Evolutionary conservation across 2,888 invertebrate genomes (phyloP), one percentile per base, ranked within the genome.

Genomic region (Lithophane ornitopus): DNA sequence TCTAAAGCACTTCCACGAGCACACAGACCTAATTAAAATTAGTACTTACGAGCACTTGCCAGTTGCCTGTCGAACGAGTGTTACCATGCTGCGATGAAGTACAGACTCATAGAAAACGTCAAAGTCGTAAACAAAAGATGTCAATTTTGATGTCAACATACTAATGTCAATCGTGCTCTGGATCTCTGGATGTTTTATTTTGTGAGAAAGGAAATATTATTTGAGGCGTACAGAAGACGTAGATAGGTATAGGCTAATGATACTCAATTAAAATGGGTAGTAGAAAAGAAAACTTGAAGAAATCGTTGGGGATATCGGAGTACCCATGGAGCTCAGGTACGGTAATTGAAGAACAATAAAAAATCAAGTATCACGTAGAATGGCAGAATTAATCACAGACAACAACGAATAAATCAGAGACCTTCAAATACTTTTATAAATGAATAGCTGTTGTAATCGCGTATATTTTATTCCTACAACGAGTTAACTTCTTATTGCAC

Each of bases 281-380:
- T 44, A 91, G 92, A 86, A 93, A 91, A 85, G 93, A 94, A 78
- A 89, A 78, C 63, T 76, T 94, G 28, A 94, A 94, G 81, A 94
- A 92, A 86, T 87, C 91, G 39, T 86, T 94, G 56, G 94, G 94
- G 2, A 90, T 94, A 58, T 86, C 93, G 2, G 94, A 94, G 82
- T 95, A 94, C 75, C 94, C 94, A 4, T 95, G 95, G 94, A 95
- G 95, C 86, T 95, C 95, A 81, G 95, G 95, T 95, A 89, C 65
- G 86, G 46, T 74, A 56, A 46, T 73, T 58, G 39, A 74, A 66
- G 39, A 39, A 67, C 66, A 68, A 81, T 61, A 71, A 77, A 56
- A 16, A 56, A 26, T 41, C 52, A 22, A 34, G 39, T 66, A 54
- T 73, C 59, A 34, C 46, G 46, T 66, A 54, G 22, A 66, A 39